A percentile compares a stretch with the other conserved stretches of the same genome.
Conservation (phyloP, 2,888 invertebrate genomes). For the Andrena minutula region DNA sequence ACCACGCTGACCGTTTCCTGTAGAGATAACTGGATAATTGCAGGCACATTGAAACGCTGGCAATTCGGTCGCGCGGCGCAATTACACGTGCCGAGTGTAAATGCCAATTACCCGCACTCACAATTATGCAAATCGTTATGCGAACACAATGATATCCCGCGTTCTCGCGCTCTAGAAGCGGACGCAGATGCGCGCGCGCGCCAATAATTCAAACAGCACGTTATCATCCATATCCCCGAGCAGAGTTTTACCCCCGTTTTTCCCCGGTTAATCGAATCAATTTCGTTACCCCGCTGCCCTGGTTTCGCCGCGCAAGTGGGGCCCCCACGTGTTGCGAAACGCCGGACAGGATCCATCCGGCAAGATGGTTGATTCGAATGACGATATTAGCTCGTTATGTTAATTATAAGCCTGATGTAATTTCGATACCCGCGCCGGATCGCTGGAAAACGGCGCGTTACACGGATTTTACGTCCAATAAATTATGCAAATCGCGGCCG, state of each 20-base stretch:
- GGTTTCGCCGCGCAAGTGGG: slow-evolving; percentile 1
- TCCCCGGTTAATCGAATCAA: slow-evolving; percentile 1
- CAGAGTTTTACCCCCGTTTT: neutral
- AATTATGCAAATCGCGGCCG: slow-evolving; percentile 54
- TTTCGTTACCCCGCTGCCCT: neutral
- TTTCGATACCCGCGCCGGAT: slow-evolving; percentile 24
- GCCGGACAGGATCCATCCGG: neutral
- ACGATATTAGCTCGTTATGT: slow-evolving; percentile 44
- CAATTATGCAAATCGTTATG: neutral
- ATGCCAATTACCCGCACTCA: slow-evolving; percentile 3
- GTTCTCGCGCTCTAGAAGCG: neutral
- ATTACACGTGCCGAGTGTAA: neutral
- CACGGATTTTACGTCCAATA: slow-evolving; percentile 54
- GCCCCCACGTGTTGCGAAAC: slow-evolving; percentile 13
- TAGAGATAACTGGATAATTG: slow-evolving; percentile 19
- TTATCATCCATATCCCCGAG: neutral
- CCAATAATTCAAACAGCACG: neutral
- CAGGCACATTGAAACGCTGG: neutral
- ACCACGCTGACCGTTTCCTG: slow-evolving; percentile 2
- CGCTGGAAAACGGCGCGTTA: slow-evolving; percentile 24
- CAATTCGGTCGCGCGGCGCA: neutral
- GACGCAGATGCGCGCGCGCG: neutral
- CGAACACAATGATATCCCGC: neutral
- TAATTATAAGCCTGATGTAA: slow-evolving; percentile 40
- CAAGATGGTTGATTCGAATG: neutral